A percentile compares a stretch with the other conserved stretches of the same genome.
Conservation (phyloP, 2,888 invertebrate genomes). For the Drosophila meridiana region DNA sequence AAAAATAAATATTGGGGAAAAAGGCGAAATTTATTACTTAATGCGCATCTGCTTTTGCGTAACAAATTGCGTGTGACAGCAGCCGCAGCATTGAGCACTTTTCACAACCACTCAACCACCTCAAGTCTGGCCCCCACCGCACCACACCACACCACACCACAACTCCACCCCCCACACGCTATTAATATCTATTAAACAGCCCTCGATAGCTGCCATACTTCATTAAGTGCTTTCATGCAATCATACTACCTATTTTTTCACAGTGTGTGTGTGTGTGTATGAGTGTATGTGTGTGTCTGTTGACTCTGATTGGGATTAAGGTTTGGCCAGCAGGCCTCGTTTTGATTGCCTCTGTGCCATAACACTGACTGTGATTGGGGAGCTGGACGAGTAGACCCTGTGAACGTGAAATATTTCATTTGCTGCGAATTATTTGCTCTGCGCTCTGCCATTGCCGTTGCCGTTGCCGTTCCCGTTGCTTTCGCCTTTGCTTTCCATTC, state of each 20-base stretch:
- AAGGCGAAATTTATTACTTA: constrained; percentile 64
- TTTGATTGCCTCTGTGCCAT: constrained; percentile 73
- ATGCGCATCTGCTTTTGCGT: constrained; percentile 69
- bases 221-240: constrained; percentile 71
- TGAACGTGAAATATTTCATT: constrained; percentile 77
- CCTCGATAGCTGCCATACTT: constrained; percentile 67
- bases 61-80: constrained; percentile 62
- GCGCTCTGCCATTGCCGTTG: constrained; percentile 33
- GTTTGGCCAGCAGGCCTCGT: constrained; percentile 67
- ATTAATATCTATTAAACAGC: constrained; percentile 57
- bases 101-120: constrained; percentile 28
- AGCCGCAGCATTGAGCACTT: constrained; percentile 41
- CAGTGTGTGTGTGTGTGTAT: constrained; percentile 14
- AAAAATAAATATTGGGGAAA: constrained; percentile 49
- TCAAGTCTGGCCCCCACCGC: neutral
- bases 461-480: neutral
- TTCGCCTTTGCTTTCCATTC: constrained; percentile 39
- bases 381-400: constrained; percentile 2
- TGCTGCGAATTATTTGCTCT: constrained; percentile 72
- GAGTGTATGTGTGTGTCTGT: constrained; percentile 49
- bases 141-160: neutral
- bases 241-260: constrained; percentile 43
- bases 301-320: constrained; percentile 79
- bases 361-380: constrained; percentile 21
- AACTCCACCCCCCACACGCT: constrained; percentile 34